These are phyloP conservation scores for Myxocyprinus asiaticus DNA, from an alignment of 2,113 vertebrate genomes.

Conservation along the genomic window DNA sequence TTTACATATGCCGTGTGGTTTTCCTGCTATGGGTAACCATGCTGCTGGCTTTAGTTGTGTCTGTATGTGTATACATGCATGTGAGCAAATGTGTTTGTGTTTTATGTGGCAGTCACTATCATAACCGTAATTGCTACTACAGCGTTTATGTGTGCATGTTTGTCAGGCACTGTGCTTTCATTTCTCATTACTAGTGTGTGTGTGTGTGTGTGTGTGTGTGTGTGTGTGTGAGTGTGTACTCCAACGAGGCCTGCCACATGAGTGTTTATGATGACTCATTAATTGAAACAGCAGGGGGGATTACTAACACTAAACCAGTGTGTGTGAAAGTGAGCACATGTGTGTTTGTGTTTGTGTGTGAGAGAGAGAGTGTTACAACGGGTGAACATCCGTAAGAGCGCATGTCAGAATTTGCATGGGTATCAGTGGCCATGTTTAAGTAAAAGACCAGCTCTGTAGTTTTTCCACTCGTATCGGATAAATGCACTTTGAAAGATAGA, in stretches of 20 bases:
- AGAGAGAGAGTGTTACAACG: too few species aligned
- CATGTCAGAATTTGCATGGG: too few species aligned
- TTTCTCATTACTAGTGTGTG: conserved; percentile 35
- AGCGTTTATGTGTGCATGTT: not conserved
- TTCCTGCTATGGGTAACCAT: conserved; percentile 43
- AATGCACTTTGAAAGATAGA: too few species aligned
- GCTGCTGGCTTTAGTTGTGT: conserved; percentile 7
- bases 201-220: conserved; percentile 49
- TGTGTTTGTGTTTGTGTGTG: too few species aligned
- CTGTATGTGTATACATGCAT: conserved; percentile 31
- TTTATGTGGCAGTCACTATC: not conserved
- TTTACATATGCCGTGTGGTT: conserved; percentile 43
- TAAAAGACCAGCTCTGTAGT: too few species aligned
- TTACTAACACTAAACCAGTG: conserved; percentile 50
- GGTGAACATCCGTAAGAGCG: too few species aligned
- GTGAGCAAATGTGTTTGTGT: not conserved
- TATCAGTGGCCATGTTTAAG: too few species aligned
- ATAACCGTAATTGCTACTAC: too few species aligned
- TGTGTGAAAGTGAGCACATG: not conserved
- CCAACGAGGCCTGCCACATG: conserved; percentile 49
- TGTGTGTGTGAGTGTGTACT: conserved; percentile 52
- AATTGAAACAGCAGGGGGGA: conserved; percentile 54
- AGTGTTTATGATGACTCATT: conserved; percentile 57
- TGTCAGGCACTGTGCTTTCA: not conserved
- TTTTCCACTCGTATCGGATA: too few species aligned